A percentile compares a stretch with the other conserved stretches of the same genome.
These are phyloP conservation scores for Epinephelus awoara DNA, from an alignment of 2,797 vertebrate genomes.

Conservation along the genomic window DNA sequence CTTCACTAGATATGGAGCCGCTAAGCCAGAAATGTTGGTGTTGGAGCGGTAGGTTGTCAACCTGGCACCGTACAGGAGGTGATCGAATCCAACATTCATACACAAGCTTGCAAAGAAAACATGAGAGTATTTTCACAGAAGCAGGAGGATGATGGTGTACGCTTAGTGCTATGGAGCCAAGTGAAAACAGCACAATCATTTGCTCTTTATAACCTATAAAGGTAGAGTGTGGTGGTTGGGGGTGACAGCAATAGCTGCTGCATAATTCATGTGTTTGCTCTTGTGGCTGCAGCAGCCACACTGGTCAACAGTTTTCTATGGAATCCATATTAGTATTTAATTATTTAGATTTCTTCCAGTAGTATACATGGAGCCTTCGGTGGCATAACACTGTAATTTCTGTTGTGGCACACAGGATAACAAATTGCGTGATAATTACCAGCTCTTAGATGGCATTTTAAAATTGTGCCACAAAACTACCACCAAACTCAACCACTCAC, in stretches of 20 bases:
- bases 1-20: conserved; percentile 12
- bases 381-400: background rate
- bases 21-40: conserved; percentile 20
- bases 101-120: conserved; percentile 66
- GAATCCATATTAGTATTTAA: conserved; percentile 71
- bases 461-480: conserved; percentile 9
- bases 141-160: conserved; percentile 10
- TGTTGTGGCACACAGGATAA: conserved; percentile 11
- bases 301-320: conserved; percentile 65
- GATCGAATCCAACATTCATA: conserved; percentile 55
- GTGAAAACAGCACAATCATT: conserved; percentile 56
- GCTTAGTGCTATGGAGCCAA: conserved; percentile 17
- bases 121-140: conserved; percentile 58
- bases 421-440: conserved; percentile 26
- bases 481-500: background rate
- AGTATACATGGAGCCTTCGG: conserved; percentile 19
- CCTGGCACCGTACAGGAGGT: conserved; percentile 36
- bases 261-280: conserved; percentile 79
- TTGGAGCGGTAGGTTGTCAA: conserved; percentile 47
- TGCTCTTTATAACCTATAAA: conserved; percentile 62
- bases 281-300: conserved; percentile 69
- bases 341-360: conserved; percentile 68
- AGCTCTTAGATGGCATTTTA: conserved; percentile 20
- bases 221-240: conserved; percentile 42
- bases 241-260: conserved; percentile 71